Percentiles rank a stretch among this genome's conserved stretches.
Conservation (phyloP, 2,888 invertebrate genomes). For the Eurois occulta region DNA sequence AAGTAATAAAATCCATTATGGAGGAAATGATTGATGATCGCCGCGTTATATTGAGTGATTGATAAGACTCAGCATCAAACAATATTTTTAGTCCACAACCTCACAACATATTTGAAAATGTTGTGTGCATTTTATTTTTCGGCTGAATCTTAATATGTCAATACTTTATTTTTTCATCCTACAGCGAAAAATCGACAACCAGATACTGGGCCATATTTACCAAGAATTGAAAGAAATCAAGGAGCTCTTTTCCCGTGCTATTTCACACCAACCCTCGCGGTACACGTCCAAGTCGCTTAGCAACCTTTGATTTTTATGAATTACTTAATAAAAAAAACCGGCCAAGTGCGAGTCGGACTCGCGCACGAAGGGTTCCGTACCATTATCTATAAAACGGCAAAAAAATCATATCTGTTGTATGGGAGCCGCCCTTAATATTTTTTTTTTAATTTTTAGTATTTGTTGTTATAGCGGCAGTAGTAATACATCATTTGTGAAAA, state of each 20-base stretch:
- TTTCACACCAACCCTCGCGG: background rate
- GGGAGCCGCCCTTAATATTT: too few species aligned
- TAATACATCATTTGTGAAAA: too few species aligned
- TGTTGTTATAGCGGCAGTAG: too few species aligned
- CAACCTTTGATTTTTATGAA: background rate
- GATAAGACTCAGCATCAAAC: constrained; percentile 38
- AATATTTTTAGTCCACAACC: constrained; percentile 43
- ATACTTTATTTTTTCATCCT: background rate
- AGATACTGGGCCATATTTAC: background rate
- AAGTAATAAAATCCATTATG: constrained; percentile 58
- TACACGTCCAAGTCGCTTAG: background rate
- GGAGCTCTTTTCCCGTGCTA: background rate
- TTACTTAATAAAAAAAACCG: background rate
- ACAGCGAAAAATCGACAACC: background rate
- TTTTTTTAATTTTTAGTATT: too few species aligned
- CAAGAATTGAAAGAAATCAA: background rate
- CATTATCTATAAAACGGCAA: too few species aligned
- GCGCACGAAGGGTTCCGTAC: too few species aligned
- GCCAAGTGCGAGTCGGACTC: too few species aligned
- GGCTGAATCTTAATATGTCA: background rate
- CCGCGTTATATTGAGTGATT: constrained; percentile 52
- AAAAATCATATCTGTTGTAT: too few species aligned
- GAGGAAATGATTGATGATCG: constrained; percentile 58
- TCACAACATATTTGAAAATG: constrained; percentile 14
- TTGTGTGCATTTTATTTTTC: constrained; percentile 7